Conservation (phyloP, 2,888 invertebrate species). For the Diachrysia chrysitis region DNA sequence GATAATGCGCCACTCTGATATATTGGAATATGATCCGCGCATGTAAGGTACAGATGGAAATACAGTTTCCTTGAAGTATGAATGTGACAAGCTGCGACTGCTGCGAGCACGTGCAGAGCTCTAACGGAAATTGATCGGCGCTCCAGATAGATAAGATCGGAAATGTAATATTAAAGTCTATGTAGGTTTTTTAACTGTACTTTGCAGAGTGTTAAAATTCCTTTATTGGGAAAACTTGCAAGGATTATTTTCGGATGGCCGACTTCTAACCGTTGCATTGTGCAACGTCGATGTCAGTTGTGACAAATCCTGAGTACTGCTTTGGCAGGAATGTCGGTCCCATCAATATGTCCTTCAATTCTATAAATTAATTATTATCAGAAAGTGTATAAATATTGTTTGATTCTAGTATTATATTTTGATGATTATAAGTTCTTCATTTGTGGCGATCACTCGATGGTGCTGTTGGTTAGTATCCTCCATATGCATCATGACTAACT, state of each 20-base stretch:
- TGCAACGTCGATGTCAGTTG: no score
- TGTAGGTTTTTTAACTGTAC: slow-evolving; percentile 1
- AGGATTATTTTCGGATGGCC: not conserved
- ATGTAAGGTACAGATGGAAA: slow-evolving; percentile 41
- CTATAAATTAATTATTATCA: no score
- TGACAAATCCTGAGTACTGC: no score
- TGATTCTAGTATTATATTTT: no score
- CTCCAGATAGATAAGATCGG: not conserved
- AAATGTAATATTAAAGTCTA: not conserved
- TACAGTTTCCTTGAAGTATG: slow-evolving; percentile 26
- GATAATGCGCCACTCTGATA: slow-evolving; percentile 59
- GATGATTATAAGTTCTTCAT: no score
- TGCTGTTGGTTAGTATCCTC: no score
- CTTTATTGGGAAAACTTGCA: not conserved
- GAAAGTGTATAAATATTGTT: no score
- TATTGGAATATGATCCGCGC: slow-evolving; percentile 63
- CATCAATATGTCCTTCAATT: no score
- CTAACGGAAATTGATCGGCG: not conserved
- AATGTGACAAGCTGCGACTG: slow-evolving; percentile 22
- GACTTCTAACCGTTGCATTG: no score
- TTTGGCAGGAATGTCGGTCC: no score
- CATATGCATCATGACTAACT: no score
- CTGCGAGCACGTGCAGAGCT: not conserved
- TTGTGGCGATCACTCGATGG: no score
- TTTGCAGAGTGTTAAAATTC: not conserved